Evolutionary conservation across 2,888 invertebrate genomes (phyloP), one percentile per base, ranked within the genome.

Genomic region (Harpalus rubripes): DNA sequence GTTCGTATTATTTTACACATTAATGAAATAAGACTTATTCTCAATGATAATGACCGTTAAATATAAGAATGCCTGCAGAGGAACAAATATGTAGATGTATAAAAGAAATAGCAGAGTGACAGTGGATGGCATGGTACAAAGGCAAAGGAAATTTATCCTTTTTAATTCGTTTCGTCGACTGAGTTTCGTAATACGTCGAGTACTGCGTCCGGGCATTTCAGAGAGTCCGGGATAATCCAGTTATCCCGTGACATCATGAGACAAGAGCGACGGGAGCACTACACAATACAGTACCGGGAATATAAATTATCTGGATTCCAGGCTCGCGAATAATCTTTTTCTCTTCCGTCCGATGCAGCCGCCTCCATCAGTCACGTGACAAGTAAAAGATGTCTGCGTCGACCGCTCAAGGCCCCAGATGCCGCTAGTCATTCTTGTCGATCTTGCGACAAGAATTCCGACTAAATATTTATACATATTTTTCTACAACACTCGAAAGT

Each of bases 271-370:
- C 56, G 10, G 63, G 5, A 39, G 41, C 65, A 18, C 44, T 26
- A 81, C 63, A 65, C 44, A 81, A 81, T 81, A 63, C 81, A 65
- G 41, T 52, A 32, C 41, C 44, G 44, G 65, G 63, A 81, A 81
- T 63, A 81, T 81, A 63, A 81, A 81, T 63, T 81, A 81, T 81
- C 65, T 44, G 39, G 63, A 79, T 61, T 79, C 39, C 79, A 79
- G 39, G 52, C 16, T 79, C 39, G 52, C 59, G 61, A 74, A 74
- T 74, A 74, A 74, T 74, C 72, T 74, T 74, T 74, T 74, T 74
- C 72, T 74, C 72, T 74, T 74, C 44, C 72, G 12, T 74, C 44
- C 44, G 18, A 74, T 74, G 72, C 72, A 74, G 44, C 72, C 41
- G 72, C 72, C 18, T 15, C 72, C 72, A 74, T 74, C 72, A 74